Conservation (phyloP, 2,797 vertebrate species). For the Acomys russatus region DNA sequence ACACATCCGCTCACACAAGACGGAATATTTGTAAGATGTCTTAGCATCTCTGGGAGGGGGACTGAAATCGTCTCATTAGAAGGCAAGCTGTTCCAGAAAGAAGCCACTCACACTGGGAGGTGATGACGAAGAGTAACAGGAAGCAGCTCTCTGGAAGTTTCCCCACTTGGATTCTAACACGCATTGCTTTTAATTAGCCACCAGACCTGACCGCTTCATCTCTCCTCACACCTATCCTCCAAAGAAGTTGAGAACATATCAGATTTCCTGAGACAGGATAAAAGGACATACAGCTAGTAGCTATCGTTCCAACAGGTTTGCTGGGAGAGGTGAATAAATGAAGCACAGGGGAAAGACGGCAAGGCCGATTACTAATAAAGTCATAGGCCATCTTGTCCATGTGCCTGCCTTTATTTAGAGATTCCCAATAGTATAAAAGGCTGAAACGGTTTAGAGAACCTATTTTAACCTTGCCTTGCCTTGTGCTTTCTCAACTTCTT, state of each 20-base stretch:
- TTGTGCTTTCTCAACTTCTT: background rate
- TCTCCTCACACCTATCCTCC: background rate
- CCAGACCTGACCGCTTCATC: conserved; percentile 34
- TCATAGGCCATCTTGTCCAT: background rate
- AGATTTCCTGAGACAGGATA: conserved; percentile 35
- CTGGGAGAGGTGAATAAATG: background rate
- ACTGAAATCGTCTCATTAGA: conserved; percentile 7
- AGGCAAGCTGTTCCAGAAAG: conserved; percentile 10
- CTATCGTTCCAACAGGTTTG: background rate
- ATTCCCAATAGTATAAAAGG: background rate
- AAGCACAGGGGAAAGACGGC: fast-evolving
- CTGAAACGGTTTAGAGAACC: background rate
- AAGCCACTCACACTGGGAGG: background rate
- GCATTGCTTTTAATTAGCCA: conserved; percentile 65
- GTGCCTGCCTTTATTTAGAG: background rate
- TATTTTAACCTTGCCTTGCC: background rate
- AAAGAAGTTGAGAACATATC: background rate
- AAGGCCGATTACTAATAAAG: background rate
- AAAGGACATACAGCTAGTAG: background rate
- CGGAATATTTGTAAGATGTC: background rate
- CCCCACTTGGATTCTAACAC: background rate
- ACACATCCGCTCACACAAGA: background rate
- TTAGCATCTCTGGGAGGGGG: background rate
- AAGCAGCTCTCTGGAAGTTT: background rate
- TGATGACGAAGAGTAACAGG: conserved; percentile 13